These are phyloP conservation scores for Agrilus cyanescens DNA, from an alignment of 2,888 invertebrate genomes.

Conservation along the genomic window DNA sequence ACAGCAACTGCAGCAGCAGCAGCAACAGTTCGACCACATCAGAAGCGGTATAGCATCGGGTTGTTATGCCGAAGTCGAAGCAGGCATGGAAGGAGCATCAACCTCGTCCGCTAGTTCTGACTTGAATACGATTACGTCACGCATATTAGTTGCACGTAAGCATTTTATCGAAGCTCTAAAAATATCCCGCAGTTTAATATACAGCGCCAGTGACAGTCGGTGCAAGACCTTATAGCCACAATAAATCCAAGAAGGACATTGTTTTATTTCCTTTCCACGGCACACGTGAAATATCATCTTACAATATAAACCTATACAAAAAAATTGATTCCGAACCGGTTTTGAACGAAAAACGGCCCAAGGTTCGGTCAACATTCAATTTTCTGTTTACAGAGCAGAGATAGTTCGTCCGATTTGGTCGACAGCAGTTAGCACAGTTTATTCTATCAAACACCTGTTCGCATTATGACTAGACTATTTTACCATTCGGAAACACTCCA, in stretches of 20 bases:
- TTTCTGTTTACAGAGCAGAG: too few species aligned
- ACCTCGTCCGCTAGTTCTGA: conserved; percentile 5
- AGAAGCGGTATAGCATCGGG: conserved; percentile 4
- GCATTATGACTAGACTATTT: too few species aligned
- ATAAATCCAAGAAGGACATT: conserved; percentile 12
- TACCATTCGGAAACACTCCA: too few species aligned
- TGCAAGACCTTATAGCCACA: conserved; percentile 7
- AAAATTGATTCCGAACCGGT: conserved; percentile 18
- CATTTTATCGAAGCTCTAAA: conserved; percentile 2
- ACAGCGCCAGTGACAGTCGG: conserved; percentile 6
- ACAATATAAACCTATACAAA: conserved; percentile 16
- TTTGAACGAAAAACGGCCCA: conserved; percentile 11
- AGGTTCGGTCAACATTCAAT: neutral
- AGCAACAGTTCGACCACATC: too few species aligned
- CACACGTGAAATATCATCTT: conserved; percentile 20
- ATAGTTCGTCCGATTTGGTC: too few species aligned
- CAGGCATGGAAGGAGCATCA: conserved; percentile 4
- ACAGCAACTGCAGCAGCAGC: too few species aligned
- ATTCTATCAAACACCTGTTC: too few species aligned
- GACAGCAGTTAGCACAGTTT: too few species aligned
- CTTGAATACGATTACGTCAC: conserved; percentile 4
- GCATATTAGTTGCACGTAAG: conserved; percentile 2
- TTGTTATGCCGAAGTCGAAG: conserved; percentile 1
- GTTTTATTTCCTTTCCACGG: conserved; percentile 13
- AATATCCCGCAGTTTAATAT: conserved; percentile 2